phyloP scores from a whole-genome alignment of 1,140 invertebrate genomes.

The Orius laevigatus region DNA sequence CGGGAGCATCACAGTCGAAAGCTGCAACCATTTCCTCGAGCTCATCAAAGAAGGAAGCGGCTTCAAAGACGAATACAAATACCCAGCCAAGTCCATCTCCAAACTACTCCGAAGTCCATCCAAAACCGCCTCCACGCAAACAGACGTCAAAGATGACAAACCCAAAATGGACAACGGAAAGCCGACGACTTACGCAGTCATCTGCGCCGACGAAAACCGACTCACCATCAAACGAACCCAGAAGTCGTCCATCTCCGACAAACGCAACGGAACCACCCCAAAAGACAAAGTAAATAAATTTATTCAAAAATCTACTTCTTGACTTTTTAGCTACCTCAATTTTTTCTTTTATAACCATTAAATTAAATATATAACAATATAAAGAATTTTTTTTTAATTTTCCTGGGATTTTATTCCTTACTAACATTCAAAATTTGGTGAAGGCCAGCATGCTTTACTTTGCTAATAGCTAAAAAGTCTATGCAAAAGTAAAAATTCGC shows the following conservation, averaged over 20 bases:
- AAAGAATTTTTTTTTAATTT: not conserved
- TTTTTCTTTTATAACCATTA: not conserved
- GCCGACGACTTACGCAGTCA: slow-evolving; percentile 55
- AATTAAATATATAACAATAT: slow-evolving; percentile 1
- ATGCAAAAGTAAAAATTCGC: too few species aligned
- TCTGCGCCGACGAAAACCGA: slow-evolving; percentile 63
- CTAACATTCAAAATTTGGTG: too few species aligned
- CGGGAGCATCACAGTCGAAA: slow-evolving; percentile 30
- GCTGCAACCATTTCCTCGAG: slow-evolving; percentile 30
- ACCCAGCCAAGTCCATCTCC: slow-evolving; percentile 50
- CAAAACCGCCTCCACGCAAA: slow-evolving; percentile 12
- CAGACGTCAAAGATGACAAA: slow-evolving; percentile 20
- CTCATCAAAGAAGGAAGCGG: slow-evolving; percentile 62
- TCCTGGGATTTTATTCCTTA: too few species aligned
- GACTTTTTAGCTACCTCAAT: not conserved
- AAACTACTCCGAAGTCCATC: slow-evolving; percentile 39
- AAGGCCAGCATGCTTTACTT: too few species aligned
- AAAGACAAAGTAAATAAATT: slow-evolving; percentile 12
- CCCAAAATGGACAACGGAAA: slow-evolving; percentile 40
- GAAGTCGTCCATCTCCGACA: slow-evolving; percentile 28
- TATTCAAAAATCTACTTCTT: not conserved
- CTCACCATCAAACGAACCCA: slow-evolving; percentile 62
- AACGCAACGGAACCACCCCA: slow-evolving; percentile 20
- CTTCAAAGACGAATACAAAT: slow-evolving; percentile 60
- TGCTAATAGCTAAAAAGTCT: too few species aligned